Evolutionary conservation across 2,888 invertebrate species (phyloP), one percentile per base, ranked within the genome.

Genomic region (Philereme transversata): DNA sequence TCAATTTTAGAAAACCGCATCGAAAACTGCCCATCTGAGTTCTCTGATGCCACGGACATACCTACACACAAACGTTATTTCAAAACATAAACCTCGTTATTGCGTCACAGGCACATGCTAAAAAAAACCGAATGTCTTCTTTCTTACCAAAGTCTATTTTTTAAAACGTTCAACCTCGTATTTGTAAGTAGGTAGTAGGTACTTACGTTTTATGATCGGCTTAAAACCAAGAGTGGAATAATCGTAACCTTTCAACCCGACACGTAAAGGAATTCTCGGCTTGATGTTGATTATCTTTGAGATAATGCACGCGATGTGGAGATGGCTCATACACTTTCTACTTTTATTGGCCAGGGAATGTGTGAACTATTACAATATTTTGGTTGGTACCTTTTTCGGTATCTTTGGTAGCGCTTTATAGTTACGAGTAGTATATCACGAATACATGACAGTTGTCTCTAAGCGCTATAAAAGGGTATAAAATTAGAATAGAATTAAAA

Each of bases 171-270:
- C 33, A 41, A 33, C 48, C 44, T 54, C 51, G 57, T 57, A 47
- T 58, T 51, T 33, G 11, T 49, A 48, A 58, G 57, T 51, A 45
- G n/a, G 4, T 45, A 38, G 6, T 5, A 38, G 40, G 40, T 40
- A 54, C 34, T 34, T 41, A 50, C 44, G 54, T 55, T 58, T 54
- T 57, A 51, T n/a, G 38, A 56, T 9, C 56, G 36, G 41, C 46
- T 64, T 50, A 51, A 60, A 60, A 62, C 58, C 60, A 63, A 63
- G 64, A 65, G 61, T 65, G 63, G 56, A 65, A 60, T 57, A 67
- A 62, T 59, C 54, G 41, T 58, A 71, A 79, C 76, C 80, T 77
- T 77, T 78, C 77, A 73, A 80, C 82, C 79, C 72, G 64, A 70
- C 82, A 82, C 82, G 81, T 77, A 74, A 68, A 68, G 60, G 53